A percentile compares a stretch with the other conserved stretches of the same genome.
phyloP scores from a whole-genome alignment of 2,888 invertebrate genomes.

The Drosophila anomelani region DNA sequence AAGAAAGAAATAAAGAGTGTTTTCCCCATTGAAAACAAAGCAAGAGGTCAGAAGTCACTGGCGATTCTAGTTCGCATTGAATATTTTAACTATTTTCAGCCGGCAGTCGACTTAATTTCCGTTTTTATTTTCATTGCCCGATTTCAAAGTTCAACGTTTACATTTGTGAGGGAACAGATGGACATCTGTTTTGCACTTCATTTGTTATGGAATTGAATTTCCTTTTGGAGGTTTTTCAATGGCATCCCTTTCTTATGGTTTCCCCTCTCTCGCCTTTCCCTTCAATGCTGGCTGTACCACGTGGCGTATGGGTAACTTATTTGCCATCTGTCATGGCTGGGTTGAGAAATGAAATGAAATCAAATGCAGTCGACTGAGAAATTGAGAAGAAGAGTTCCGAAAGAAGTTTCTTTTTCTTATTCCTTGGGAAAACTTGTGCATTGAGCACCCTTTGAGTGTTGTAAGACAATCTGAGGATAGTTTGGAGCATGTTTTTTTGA shows the following conservation, averaged over 20 bases:
- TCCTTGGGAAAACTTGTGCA: conserved; percentile 17
- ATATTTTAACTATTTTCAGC: conserved; percentile 52
- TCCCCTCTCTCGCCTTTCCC: conserved; percentile 20
- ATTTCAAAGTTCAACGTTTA: conserved; percentile 13
- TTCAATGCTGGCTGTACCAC: conserved; percentile 28
- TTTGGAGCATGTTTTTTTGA: background rate
- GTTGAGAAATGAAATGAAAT: conserved; percentile 62
- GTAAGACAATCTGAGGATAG: conserved; percentile 19
- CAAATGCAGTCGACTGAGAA: conserved; percentile 67
- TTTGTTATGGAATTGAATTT: conserved; percentile 74
- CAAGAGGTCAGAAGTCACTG: conserved; percentile 31
- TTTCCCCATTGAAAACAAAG: conserved; percentile 8
- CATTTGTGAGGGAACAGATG: conserved; percentile 48
- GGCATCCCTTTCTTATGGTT: conserved; percentile 12
- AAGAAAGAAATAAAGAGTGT: background rate
- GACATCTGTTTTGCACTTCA: conserved; percentile 75
- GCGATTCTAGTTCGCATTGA: conserved; percentile 16
- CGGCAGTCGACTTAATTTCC: conserved; percentile 69
- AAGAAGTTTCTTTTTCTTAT: conserved; percentile 24
- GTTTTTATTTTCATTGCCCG: conserved; percentile 53
- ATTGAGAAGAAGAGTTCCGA: conserved; percentile 51
- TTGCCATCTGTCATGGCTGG: conserved; percentile 65
- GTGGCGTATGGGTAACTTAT: conserved; percentile 66
- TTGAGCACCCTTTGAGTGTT: conserved; percentile 23
- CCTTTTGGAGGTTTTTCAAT: conserved; percentile 44